A percentile compares a stretch with the other conserved stretches of the same genome.
Evolutionary conservation across 23 tunicate species (phyloP).

Genomic region (Clavelina lepadiformis): DNA sequence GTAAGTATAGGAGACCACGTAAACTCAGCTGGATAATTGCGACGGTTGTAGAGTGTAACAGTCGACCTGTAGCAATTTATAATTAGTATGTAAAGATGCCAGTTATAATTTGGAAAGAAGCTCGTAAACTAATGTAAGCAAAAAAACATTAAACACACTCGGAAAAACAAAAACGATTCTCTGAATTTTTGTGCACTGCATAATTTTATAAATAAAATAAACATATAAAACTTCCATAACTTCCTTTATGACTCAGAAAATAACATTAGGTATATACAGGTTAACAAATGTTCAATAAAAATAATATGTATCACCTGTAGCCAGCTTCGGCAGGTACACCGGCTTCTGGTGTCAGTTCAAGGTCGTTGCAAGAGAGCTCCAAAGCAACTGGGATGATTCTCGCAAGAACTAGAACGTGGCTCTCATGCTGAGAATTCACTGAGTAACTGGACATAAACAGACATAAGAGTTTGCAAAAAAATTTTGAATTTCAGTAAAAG

Average conservation of each 20-base stretch:
- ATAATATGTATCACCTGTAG: constrained; percentile 50
- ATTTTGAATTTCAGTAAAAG: background rate
- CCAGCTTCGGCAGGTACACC: constrained; percentile 76
- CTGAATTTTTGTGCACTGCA: too few relatives aligned
- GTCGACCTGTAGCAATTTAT: constrained; percentile 39
- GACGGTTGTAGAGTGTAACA: constrained; percentile 69
- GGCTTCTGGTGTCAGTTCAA: constrained; percentile 51
- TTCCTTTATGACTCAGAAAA: too few relatives aligned
- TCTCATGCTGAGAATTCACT: constrained; percentile 77
- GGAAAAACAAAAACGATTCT: too few relatives aligned
- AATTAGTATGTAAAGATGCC: too few relatives aligned
- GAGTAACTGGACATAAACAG: constrained; percentile 46
- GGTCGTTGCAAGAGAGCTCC: constrained; percentile 40
- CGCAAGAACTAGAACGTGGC: constrained; percentile 79
- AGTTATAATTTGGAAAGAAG: too few relatives aligned
- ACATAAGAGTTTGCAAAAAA: background rate
- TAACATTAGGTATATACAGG: too few relatives aligned
- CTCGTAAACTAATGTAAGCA: background rate
- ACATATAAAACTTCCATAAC: too few relatives aligned
- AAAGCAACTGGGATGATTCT: constrained; percentile 73
- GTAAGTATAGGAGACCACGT: constrained; percentile 88
- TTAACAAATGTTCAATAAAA: too few relatives aligned
- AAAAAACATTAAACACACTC: background rate
- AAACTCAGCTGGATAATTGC: constrained; percentile 89
- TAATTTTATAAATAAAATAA: too few relatives aligned